phyloP scores from a whole-genome alignment of 2,113 vertebrate genomes.

The Bagarius yarrelli region DNA sequence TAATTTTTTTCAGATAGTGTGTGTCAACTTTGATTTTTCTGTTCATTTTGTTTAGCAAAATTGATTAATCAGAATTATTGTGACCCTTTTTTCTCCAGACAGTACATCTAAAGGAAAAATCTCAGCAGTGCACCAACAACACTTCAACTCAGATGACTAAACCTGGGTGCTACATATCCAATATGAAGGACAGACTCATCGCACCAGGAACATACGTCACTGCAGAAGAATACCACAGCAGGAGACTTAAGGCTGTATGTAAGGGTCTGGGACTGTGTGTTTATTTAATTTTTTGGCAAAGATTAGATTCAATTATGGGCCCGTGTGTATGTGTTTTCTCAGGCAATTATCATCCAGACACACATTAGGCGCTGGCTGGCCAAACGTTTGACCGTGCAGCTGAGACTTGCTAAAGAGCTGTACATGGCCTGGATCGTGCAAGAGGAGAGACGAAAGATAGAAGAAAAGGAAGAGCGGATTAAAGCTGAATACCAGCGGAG shows the following conservation, averaged over 20 bases:
- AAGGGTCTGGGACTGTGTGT: constrained; percentile 1
- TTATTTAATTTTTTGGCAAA: not conserved
- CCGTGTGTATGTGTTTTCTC: not conserved
- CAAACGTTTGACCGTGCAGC: constrained; percentile 60
- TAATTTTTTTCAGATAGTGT: no score
- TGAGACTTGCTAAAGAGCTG: constrained; percentile 67
- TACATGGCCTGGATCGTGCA: constrained; percentile 73
- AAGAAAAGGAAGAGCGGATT: constrained; percentile 76
- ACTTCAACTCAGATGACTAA: constrained; percentile 88
- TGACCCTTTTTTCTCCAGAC: constrained; percentile 71
- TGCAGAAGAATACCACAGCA: constrained; percentile 74
- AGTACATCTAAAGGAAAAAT: constrained; percentile 63
- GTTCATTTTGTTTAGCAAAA: not conserved
- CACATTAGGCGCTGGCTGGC: constrained; percentile 80
- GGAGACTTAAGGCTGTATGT: constrained; percentile 81
- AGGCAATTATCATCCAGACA: constrained; percentile 84
- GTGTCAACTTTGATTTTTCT: not conserved
- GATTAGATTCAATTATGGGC: not conserved
- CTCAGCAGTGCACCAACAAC: constrained; percentile 76
- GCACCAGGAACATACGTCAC: constrained; percentile 77
- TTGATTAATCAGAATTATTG: not conserved
- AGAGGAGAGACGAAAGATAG: constrained; percentile 66
- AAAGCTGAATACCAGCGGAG: constrained; percentile 72
- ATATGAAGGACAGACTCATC: constrained; percentile 77
- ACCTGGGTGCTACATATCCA: constrained; percentile 83